Evolutionary conservation across 1,140 invertebrate genomes (phyloP).

Genomic region (Drosophila prosaltans): DNA sequence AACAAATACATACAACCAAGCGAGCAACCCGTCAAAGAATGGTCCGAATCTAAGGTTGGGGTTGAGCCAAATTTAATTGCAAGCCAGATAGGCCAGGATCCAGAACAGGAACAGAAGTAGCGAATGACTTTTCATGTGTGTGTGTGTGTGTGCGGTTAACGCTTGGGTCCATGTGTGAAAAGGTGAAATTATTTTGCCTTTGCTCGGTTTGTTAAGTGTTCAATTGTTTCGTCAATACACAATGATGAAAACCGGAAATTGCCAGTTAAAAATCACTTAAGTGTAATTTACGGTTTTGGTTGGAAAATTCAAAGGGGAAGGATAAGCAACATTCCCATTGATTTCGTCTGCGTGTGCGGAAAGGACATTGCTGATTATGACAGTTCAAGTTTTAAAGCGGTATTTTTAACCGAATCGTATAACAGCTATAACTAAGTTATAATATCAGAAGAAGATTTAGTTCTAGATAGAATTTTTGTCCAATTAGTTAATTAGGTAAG

Average conservation of each 20-base stretch:
- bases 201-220: slow-evolving; percentile 67
- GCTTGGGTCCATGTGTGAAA: slow-evolving; percentile 54
- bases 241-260: slow-evolving; percentile 60
- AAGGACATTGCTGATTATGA: slow-evolving; percentile 12
- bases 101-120: slow-evolving; percentile 3
- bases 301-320: slow-evolving; percentile 17
- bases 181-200: slow-evolving; percentile 66
- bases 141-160: slow-evolving; percentile 49
- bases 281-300: slow-evolving; percentile 57
- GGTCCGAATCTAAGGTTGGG: slow-evolving; percentile 1
- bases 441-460: no score
- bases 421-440: not conserved
- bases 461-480: no score
- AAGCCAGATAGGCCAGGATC: slow-evolving; percentile 1
- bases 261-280: slow-evolving; percentile 70
- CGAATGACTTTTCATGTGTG: slow-evolving; percentile 42
- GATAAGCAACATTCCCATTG: not conserved
- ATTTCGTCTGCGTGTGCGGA: not conserved
- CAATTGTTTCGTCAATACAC: slow-evolving; percentile 74
- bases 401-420: not conserved
- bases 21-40: not conserved
- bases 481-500: no score
- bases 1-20: not conserved
- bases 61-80: slow-evolving; percentile 71
- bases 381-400: not conserved